phyloP scores from a whole-genome alignment of 2,888 invertebrate genomes.

The Epinotia nisella region DNA sequence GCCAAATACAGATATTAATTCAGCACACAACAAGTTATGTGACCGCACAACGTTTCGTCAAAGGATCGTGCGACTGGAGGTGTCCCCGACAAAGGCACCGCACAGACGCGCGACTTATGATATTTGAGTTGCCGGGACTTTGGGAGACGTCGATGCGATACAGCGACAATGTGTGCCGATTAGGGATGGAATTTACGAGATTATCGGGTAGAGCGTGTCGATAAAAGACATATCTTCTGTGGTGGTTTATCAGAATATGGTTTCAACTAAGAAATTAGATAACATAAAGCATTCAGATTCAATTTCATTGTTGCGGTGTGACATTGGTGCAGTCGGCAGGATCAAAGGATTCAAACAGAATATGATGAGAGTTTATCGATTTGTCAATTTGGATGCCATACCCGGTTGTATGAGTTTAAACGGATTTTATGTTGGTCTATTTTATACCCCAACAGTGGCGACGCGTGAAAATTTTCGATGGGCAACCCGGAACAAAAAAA shows the following conservation, averaged over 20 bases:
- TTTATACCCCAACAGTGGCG: too few species aligned
- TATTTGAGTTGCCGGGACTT: constrained; percentile 65
- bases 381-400: not conserved
- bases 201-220: constrained; percentile 27
- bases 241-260: too few species aligned
- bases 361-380: not conserved
- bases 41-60: constrained; percentile 55
- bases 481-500: too few species aligned
- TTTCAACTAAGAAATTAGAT: not conserved
- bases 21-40: constrained; percentile 59
- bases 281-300: not conserved
- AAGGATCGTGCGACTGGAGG: constrained; percentile 64
- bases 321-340: constrained; percentile 12
- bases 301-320: not conserved
- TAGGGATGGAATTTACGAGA: constrained; percentile 21
- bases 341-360: not conserved
- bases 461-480: too few species aligned
- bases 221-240: not conserved
- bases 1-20: constrained; percentile 55
- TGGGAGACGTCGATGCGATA: constrained; percentile 47
- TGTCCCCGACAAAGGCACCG: constrained; percentile 60
- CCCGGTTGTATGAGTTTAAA: too few species aligned
- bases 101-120: constrained; percentile 64
- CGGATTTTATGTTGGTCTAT: not conserved
- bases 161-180: constrained; percentile 44